Evolutionary conservation across 2,113 vertebrate genomes (phyloP), one percentile per base, ranked within the genome.

Genomic region (Notarius lentiginosus): DNA sequence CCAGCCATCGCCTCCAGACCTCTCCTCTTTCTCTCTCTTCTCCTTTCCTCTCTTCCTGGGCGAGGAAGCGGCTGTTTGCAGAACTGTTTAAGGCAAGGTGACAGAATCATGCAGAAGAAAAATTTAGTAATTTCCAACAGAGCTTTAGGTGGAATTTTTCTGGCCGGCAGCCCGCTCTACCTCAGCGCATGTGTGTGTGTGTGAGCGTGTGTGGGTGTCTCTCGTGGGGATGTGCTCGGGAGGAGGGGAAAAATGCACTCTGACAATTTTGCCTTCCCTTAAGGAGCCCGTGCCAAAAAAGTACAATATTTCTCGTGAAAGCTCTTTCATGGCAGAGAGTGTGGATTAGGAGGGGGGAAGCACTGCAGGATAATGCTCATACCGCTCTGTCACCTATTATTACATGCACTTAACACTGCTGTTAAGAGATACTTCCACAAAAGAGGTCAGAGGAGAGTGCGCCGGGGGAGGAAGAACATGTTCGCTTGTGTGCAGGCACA

Each of bases 191-290:
- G 66, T 81, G 72, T 61, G 72, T 61, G 89, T 88, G 88, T 83
- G 75, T 51, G 17, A 22, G 79, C 22, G 79, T 80, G 87, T 80
- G 84, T 85, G 76, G 51, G 75, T 68, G 80, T 82, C 86, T 79
- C 92, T 91, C 91, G 82, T 79, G 86, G 89, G 88, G 87, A 91
- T 91, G 89, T 87, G 92, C 92, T 92, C 86, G 91, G 89, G 88
- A 94, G 90, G 90, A 90, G 82, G 88, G 88, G 88, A 91, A 93
- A 94, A 93, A 95, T 95, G 90, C 90, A 81, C 86, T 93, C 92
- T 94, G 95, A 95, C 95, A 95, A 93, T 92, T 92, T 89, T 88
- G 82, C 84, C 91, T 92, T 90, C 92, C 94, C 94, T 90, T 49
- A 86, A 93, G 94, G 91, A 88, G 89, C 90, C 76, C 77, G 88